Percentiles rank a stretch among this genome's conserved stretches.
Conservation (phyloP, 2,797 vertebrate genomes). For the Setipinna tenuifilis region DNA sequence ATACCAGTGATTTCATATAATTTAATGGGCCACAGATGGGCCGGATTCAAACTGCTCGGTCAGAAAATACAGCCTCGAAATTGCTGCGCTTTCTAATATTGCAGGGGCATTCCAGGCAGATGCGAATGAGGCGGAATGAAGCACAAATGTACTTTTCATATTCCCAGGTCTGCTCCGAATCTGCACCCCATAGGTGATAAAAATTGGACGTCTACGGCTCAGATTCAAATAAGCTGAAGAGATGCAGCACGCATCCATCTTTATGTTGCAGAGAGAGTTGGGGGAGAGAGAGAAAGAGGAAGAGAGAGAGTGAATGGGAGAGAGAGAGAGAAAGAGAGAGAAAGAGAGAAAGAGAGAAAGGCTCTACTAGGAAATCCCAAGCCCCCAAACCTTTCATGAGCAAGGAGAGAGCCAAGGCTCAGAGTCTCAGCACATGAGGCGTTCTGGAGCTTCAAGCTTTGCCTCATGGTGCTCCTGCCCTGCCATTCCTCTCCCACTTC, state of each 20-base stretch:
- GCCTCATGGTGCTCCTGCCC: constrained; percentile 20
- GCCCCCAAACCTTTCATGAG: constrained; percentile 13
- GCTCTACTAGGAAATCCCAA: neutral
- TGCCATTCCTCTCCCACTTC: constrained; percentile 4
- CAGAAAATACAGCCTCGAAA: constrained; percentile 64
- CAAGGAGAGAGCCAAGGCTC: constrained; percentile 31
- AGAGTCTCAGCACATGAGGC: constrained; percentile 25
- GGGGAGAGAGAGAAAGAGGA: constrained; percentile 20
- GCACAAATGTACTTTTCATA: constrained; percentile 64
- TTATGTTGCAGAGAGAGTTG: constrained; percentile 45
- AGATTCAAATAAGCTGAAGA: constrained; percentile 63
- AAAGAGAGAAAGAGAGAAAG: neutral
- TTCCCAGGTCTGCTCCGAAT: constrained; percentile 60
- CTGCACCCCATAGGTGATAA: constrained; percentile 62
- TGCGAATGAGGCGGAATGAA: constrained; percentile 61
- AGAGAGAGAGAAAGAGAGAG: neutral
- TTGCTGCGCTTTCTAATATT: constrained; percentile 65
- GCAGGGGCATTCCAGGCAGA: constrained; percentile 57
- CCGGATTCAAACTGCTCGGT: constrained; percentile 64
- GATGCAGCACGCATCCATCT: constrained; percentile 63
- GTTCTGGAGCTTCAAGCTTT: constrained; percentile 31
- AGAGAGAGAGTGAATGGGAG: constrained; percentile 27
- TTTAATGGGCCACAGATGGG: constrained; percentile 65
- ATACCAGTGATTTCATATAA: constrained; percentile 66
- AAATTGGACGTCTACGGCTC: constrained; percentile 60